phyloP scores from a whole-genome alignment of 2,888 invertebrate genomes.

The Linnaemya vulpina region DNA sequence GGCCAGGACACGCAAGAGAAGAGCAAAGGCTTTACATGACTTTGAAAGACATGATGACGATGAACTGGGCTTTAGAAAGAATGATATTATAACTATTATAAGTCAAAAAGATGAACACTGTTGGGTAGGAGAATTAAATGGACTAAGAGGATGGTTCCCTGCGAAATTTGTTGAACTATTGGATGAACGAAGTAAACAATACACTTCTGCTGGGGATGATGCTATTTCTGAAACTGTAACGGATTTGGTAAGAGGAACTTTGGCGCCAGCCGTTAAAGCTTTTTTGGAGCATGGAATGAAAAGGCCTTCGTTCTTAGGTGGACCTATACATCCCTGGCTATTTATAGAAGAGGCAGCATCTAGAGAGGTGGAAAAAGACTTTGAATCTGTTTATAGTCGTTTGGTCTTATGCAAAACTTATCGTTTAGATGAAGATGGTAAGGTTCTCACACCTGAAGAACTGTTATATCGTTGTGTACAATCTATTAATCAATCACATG shows the following conservation, averaged over 20 bases:
- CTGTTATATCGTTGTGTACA: conserved; percentile 97
- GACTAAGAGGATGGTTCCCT: conserved; percentile 97
- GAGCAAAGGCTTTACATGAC: conserved; percentile 98
- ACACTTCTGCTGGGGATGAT: conserved; percentile 97
- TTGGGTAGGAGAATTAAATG: conserved; percentile 99
- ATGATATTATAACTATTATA: conserved; percentile 98
- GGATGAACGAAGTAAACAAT: conserved; percentile 96
- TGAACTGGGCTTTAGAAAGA: conserved; percentile 98
- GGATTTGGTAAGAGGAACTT: conserved; percentile 96
- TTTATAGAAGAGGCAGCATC: conserved; percentile 99
- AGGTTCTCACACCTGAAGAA: conserved; percentile 99
- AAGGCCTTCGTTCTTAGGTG: conserved; percentile 93
- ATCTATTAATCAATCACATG: conserved; percentile 97
- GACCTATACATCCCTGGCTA: conserved; percentile 98
- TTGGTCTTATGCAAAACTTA: conserved; percentile 99
- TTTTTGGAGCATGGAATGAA: conserved; percentile 98
- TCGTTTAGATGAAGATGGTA: conserved; percentile 98
- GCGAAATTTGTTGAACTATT: conserved; percentile 97
- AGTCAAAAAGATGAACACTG: conserved; percentile 99
- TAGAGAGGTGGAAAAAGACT: conserved; percentile 98
- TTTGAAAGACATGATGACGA: conserved; percentile 99
- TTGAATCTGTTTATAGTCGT: conserved; percentile 98
- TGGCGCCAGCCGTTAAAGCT: conserved; percentile 96
- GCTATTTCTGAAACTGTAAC: conserved; percentile 98
- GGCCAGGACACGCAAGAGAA: conserved; percentile 91